Base-by-base conservation (phyloP, 2,113 vertebrate genomes). In the Gopherus evgoodei region DNA sequence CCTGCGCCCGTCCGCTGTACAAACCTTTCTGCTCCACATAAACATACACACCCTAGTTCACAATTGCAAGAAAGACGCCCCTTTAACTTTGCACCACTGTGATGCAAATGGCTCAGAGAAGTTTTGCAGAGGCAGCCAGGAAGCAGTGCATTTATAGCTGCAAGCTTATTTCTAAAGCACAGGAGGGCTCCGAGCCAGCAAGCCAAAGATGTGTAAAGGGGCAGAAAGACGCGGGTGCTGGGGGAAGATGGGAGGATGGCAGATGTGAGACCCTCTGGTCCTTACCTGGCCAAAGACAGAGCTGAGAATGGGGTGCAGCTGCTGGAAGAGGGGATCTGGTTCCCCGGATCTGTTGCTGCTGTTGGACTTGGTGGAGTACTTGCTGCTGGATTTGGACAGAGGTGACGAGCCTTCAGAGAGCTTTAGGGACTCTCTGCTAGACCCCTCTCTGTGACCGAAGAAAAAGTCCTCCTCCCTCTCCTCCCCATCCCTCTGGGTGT, bases 271-370 rank as follows among this genome's bases (percentile, higher is more conserved):
- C 95, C 96, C 97, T 97, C 97, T 91, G 96, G 96, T 94, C 92
- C 98, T 99, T 99, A 99, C 99, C 99, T 99, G 99, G 53, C 99
- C 99, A 87, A 99, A 99, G 94, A 99, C 99, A 47, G 99, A 99
- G 98, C 98, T 99, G 90, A 99, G 99, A 97, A 99, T 99, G 76
- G 99, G 99, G 94, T 98, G 98, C 97, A 99, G 98, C 95, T 97
- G 98, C 84, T 98, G 98, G 94, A 98, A 96, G 49, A 98, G 97
- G 97, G 97, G 98, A 90, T 99, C 99, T 12, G 98, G 97, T 84
- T 98, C 98, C 50, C 96, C 96, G 7, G 96, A 89, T 47, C 98
- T 87, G 52, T 98, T 96, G 94, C 97, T 95, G 97, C 95, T 78
- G 94, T 95, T 88, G 97, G 96, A 94, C 94, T 97, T 98, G 75